These are phyloP conservation scores for Subacronicta megacephala DNA, from an alignment of 2,888 invertebrate species.

Conservation along the genomic window DNA sequence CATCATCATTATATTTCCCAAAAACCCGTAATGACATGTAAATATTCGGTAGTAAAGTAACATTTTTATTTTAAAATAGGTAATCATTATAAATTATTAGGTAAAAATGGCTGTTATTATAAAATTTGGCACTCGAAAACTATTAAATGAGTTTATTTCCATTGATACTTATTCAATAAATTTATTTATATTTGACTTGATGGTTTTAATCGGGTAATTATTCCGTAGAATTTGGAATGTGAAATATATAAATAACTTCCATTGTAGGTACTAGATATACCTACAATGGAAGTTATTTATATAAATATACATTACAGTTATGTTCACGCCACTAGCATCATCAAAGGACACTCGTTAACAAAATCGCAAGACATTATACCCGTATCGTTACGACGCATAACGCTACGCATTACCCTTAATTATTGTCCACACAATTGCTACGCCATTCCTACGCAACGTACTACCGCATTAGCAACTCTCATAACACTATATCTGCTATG, in stretches of 20 bases:
- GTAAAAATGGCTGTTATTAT: conserved; percentile 15
- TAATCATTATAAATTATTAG: conserved; percentile 26
- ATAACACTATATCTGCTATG: conserved; percentile 84
- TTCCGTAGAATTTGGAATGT: conserved; percentile 28
- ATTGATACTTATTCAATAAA: conserved; percentile 33
- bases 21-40: conserved; percentile 18
- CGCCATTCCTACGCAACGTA: conserved; percentile 76
- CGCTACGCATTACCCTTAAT: conserved; percentile 76
- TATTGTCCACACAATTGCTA: conserved; percentile 84
- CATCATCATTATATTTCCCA: conserved; percentile 8
- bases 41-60: conserved; percentile 24
- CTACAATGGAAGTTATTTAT: conserved; percentile 26
- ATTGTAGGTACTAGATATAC: no score
- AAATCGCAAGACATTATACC: conserved; percentile 81
- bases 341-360: conserved; percentile 71
- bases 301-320: conserved; percentile 15
- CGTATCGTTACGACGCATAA: conserved; percentile 74
- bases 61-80: conserved; percentile 5
- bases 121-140: conserved; percentile 19
- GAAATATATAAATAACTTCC: conserved; percentile 5
- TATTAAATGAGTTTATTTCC: conserved; percentile 18
- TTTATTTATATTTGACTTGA: conserved; percentile 31
- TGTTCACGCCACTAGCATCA: conserved; percentile 31
- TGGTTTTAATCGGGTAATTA: conserved; percentile 47
- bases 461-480: conserved; percentile 84